A percentile compares a stretch with the other conserved stretches of the same genome.
Conservation (phyloP, 2,797 vertebrate genomes). For the Oophaga sylvatica region DNA sequence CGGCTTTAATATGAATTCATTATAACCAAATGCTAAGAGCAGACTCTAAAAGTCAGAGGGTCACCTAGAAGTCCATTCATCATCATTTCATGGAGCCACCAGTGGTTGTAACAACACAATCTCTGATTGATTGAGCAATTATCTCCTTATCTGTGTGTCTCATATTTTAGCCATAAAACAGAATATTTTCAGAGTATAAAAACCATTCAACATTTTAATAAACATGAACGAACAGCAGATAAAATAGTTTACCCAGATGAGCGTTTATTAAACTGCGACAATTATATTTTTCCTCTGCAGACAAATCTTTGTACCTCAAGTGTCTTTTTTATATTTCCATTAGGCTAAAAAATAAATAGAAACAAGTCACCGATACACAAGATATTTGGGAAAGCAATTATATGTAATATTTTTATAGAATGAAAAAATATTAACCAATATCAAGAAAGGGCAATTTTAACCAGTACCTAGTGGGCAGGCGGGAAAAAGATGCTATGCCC, state of each 20-base stretch:
- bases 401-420: neutral
- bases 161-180: neutral
- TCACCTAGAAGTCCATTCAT: slow-evolving; percentile 25
- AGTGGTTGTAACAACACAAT: neutral
- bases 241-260: neutral
- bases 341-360: neutral
- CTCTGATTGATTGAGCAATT: slow-evolving; percentile 31
- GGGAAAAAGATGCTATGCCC: neutral
- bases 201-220: slow-evolving; percentile 15
- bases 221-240: neutral
- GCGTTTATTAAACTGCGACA: slow-evolving; percentile 3
- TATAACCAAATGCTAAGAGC: slow-evolving; percentile 11
- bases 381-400: neutral
- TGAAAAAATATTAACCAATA: neutral
- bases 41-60: slow-evolving; percentile 3
- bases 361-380: neutral
- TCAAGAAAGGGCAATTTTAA: neutral
- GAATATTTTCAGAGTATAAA: neutral
- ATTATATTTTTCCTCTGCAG: neutral
- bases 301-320: neutral
- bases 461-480: neutral
- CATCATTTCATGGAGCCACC: slow-evolving; percentile 13
- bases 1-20: slow-evolving; percentile 19
- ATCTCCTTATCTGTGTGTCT: neutral
- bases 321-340: neutral